Evolutionary conservation across 2,113 vertebrate genomes (phyloP).

Genomic region (Laticauda colubrina): DNA sequence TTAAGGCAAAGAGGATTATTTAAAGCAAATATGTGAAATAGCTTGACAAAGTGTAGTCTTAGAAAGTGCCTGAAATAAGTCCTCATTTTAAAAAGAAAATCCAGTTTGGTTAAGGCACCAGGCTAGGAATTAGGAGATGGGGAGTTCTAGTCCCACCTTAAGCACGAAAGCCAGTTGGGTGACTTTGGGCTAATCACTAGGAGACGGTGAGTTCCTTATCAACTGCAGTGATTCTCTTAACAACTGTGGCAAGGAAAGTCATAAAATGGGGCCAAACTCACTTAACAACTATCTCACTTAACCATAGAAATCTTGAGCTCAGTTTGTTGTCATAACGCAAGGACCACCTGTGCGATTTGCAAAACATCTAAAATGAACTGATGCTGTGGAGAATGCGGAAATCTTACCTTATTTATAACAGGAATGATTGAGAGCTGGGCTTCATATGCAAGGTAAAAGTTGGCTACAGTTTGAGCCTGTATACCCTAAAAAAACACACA

Average conservation of each 20-base stretch:
- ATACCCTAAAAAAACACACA: conserved; percentile 77
- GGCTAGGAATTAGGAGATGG: not conserved
- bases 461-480: conserved; percentile 96
- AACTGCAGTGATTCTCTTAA: not conserved
- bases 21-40: not conserved
- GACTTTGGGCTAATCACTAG: not conserved
- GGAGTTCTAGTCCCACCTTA: not conserved
- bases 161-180: not conserved
- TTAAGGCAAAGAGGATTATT: not conserved
- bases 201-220: no score
- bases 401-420: conserved; percentile 93
- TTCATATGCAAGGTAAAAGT: conserved; percentile 97
- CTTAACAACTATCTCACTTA: no score
- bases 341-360: not conserved
- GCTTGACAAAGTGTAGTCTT: not conserved
- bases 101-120: not conserved
- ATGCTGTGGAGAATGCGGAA: no score
- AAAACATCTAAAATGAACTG: not conserved
- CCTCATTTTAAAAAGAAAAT: not conserved
- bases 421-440: conserved; percentile 91
- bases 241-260: no score
- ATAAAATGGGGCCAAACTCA: no score
- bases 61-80: not conserved
- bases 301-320: not conserved
- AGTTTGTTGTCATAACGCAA: not conserved